These are phyloP conservation scores for Perognathus longimembris DNA, from an alignment of 2,113 vertebrate species.

Conservation along the genomic window DNA sequence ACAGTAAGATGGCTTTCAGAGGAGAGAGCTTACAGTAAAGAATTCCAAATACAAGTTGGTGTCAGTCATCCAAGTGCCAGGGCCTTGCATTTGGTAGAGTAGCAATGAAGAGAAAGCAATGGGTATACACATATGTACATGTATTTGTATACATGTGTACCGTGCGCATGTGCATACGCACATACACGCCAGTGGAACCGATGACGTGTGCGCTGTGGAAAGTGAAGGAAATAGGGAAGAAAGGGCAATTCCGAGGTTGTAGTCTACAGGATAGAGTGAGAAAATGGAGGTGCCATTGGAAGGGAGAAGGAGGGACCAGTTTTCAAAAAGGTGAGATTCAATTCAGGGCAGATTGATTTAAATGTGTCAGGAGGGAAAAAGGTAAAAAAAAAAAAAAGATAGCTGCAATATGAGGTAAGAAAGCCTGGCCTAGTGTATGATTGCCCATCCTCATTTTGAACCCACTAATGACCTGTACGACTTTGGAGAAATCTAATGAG, in stretches of 20 bases:
- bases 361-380: not conserved
- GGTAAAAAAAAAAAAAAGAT: not conserved
- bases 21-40: not conserved
- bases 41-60: not conserved
- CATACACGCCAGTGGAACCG: not conserved
- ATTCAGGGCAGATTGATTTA: slow-evolving; percentile 24
- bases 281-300: not conserved
- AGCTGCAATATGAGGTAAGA: not conserved
- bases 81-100: not conserved
- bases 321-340: slow-evolving; percentile 25
- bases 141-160: too few species aligned
- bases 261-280: not conserved
- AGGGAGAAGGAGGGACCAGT: not conserved
- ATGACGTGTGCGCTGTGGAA: not conserved
- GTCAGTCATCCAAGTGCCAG: not conserved
- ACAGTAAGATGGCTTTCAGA: not conserved
- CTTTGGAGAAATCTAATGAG: not conserved
- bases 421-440: not conserved
- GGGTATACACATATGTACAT: too few species aligned
- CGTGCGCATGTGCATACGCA: too few species aligned
- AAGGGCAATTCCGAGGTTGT: not conserved
- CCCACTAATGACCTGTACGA: not conserved
- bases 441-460: not conserved
- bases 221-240: not conserved
- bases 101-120: not conserved